Base-by-base conservation (phyloP, 2,888 invertebrate species). In the Yponomeuta cagnagella region DNA sequence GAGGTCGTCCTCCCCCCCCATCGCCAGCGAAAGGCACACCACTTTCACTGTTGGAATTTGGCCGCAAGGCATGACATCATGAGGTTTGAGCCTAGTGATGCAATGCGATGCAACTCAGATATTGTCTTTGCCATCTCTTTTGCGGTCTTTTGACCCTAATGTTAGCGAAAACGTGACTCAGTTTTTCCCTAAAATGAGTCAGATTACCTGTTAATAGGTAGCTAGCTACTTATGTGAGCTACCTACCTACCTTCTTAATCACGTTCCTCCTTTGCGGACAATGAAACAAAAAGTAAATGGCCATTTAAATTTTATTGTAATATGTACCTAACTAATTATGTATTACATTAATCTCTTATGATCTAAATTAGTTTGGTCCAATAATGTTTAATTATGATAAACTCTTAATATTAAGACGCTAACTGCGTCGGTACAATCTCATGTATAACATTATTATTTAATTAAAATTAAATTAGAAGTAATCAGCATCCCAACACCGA, bases 41-140 rank as follows among this genome's bases (percentile, higher is more conserved):
- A 89, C 91, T 91, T 91, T 91, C 91, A 89, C 91, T 89, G 71
- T 70, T 81, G 83, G 91, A 89, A 91, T 91, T 88, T 82, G 87
- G 85, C 80, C 77, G 77, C 77, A 78, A 75, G 70, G 58, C 64
- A 68, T 88, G 89, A 90, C 90, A 89, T 90, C 87, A 89, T 65
- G 63, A 52, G 31, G 73, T 88, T 89, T 88, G 85, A 88, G 89
- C 87, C 91, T 90, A 77, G 77, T 90, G 88, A 91, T 84, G 89
- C 88, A 90, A 90, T 80, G 52, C 74, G 77, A 72, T 73, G 30
- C 31, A 33, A 65, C 30, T 76, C 73, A 79, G 74, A 78, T 79
- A 77, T 78, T 77, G 43, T 77, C 76, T 76, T 76, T 2, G 52
- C 15, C 52, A 58, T 77, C 74, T 78, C 43, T 78, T 78, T 79